A percentile compares a stretch with the other conserved stretches of the same genome.
phyloP scores from a whole-genome alignment of 2,888 invertebrate species.

The Tricholauxania praeusta region DNA sequence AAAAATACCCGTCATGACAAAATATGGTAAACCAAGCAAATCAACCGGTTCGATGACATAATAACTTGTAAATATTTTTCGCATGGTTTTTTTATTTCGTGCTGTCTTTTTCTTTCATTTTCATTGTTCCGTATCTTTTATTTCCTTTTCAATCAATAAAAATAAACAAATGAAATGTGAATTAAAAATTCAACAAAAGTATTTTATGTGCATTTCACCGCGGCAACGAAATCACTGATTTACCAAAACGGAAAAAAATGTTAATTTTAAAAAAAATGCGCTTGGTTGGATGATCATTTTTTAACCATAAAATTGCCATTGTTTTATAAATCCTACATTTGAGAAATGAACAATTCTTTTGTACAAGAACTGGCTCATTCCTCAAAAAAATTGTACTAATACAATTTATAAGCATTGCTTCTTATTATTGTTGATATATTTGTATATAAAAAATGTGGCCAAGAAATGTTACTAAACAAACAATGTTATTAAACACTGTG shows the following conservation, averaged over 20 bases:
- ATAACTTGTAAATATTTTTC: constrained; percentile 37
- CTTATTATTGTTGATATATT: no score
- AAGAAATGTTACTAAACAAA: no score
- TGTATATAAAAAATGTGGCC: no score
- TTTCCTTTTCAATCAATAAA: constrained; percentile 7
- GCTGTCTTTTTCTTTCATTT: no score
- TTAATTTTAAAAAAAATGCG: not conserved
- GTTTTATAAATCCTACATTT: no score
- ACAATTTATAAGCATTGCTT: no score
- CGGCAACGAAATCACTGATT: not conserved
- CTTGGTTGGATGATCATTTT: no score
- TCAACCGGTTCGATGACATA: constrained; percentile 58
- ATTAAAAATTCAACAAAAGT: not conserved
- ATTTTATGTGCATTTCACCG: not conserved
- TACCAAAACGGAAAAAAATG: not conserved
- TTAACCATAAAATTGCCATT: no score
- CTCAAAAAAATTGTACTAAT: no score
- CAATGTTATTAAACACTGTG: no score
- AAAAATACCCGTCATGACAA: not conserved
- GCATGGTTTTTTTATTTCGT: not conserved
- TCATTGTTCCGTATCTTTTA: not conserved
- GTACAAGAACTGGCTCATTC: no score
- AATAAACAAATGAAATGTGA: not conserved
- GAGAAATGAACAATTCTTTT: no score
- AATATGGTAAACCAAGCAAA: not conserved